Evolutionary conservation across 1,140 invertebrate species (phyloP).

Genomic region (Heliconius himera): DNA sequence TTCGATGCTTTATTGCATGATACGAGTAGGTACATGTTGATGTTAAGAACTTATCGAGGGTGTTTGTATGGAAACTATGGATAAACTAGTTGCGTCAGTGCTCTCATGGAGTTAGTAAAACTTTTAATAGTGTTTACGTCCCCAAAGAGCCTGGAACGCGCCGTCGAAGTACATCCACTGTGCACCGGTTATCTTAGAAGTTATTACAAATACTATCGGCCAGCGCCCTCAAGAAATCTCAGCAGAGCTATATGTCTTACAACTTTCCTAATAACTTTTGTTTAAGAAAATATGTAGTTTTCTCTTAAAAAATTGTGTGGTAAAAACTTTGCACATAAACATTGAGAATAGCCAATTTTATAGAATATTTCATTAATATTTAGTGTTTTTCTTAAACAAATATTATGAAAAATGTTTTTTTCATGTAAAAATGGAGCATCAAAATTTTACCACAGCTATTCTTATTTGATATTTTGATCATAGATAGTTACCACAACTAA

Average conservation of each 20-base stretch:
- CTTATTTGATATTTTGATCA: too few species aligned
- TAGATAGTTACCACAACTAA: too few species aligned
- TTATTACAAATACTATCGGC: slow-evolving; percentile 40
- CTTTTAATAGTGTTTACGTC: slow-evolving; percentile 76
- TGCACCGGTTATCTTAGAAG: slow-evolving; percentile 38
- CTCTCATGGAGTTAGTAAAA: slow-evolving; percentile 62
- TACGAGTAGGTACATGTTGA: slow-evolving; percentile 7
- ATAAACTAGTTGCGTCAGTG: slow-evolving; percentile 64
- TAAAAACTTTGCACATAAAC: not conserved
- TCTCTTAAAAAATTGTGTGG: not conserved
- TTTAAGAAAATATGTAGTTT: slow-evolving; percentile 8
- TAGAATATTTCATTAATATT: not conserved
- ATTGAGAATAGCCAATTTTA: not conserved
- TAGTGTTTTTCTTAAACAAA: not conserved
- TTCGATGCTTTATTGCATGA: slow-evolving; percentile 8
- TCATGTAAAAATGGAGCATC: too few species aligned
- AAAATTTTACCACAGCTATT: too few species aligned
- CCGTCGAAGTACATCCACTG: slow-evolving; percentile 43
- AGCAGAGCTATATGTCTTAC: slow-evolving; percentile 32
- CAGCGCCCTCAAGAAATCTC: slow-evolving; percentile 30
- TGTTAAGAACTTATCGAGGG: slow-evolving; percentile 28
- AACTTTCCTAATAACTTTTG: slow-evolving; percentile 30
- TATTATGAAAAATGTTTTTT: too few species aligned
- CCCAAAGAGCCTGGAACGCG: slow-evolving; percentile 50
- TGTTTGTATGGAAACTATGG: slow-evolving; percentile 44